Evolutionary conservation across 2,888 invertebrate species (phyloP).

Genomic region (Sylvicola fuscatus): DNA sequence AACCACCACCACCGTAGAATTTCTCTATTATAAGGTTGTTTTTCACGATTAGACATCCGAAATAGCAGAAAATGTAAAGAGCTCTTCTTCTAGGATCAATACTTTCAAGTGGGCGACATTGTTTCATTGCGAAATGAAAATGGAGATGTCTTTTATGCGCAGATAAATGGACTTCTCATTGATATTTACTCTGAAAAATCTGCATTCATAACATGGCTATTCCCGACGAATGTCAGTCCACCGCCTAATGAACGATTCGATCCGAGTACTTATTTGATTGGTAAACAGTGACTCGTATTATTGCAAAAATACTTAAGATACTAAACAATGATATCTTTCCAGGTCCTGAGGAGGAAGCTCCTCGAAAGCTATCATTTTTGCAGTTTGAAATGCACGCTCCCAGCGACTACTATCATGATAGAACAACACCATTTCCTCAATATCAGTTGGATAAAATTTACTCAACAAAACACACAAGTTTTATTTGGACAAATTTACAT

Average conservation of each 20-base stretch:
- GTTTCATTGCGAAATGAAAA: constrained; percentile 63
- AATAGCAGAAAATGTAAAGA: too few relatives aligned
- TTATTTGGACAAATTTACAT: neutral
- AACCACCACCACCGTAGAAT: constrained; percentile 60
- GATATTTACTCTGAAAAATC: constrained; percentile 90
- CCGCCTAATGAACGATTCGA: constrained; percentile 61
- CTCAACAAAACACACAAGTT: neutral
- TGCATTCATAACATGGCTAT: constrained; percentile 76
- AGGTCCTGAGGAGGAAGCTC: constrained; percentile 82
- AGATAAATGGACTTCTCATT: constrained; percentile 70
- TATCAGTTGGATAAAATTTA: constrained; percentile 16
- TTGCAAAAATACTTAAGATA: neutral
- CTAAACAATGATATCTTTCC: constrained; percentile 3
- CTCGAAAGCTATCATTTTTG: constrained; percentile 67
- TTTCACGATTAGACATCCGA: too few relatives aligned
- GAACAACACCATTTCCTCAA: constrained; percentile 53
- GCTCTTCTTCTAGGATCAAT: constrained; percentile 53
- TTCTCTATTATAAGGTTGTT: constrained; percentile 51
- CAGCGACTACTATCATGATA: constrained; percentile 68
- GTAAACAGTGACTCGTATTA: constrained; percentile 23
- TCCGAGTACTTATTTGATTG: constrained; percentile 75
- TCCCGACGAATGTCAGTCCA: constrained; percentile 67
- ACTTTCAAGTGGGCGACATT: constrained; percentile 79
- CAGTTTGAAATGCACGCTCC: constrained; percentile 89
- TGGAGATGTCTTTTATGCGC: constrained; percentile 68